These are phyloP conservation scores for Augochlorella aurata DNA, from an alignment of 2,888 invertebrate genomes.

Conservation along the genomic window DNA sequence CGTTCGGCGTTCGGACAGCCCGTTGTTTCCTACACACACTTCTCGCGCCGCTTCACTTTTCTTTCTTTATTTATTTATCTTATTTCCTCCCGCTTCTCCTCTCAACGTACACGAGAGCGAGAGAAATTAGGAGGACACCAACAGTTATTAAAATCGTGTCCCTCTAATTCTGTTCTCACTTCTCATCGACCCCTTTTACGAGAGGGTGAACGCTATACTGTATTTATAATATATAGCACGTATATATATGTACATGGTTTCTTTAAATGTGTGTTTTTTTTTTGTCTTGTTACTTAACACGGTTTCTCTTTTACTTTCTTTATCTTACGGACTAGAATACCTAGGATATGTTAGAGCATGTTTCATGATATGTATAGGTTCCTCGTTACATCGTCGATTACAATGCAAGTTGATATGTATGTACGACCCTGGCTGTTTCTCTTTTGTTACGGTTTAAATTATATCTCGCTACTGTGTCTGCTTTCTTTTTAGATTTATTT, in stretches of 20 bases:
- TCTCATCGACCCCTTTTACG: constrained; percentile 27
- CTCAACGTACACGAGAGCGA: not conserved
- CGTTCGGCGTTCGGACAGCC: constrained; percentile 60
- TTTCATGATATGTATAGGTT: constrained; percentile 79
- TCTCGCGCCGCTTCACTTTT: not conserved
- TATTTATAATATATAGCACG: constrained; percentile 18
- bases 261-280: not conserved
- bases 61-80: too few relatives aligned
- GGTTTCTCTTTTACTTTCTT: constrained; percentile 23
- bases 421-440: constrained; percentile 48
- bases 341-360: constrained; percentile 70
- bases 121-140: constrained; percentile 30
- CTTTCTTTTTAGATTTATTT: not conserved
- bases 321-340: constrained; percentile 58
- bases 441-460: constrained; percentile 30
- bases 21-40: constrained; percentile 17
- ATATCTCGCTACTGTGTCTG: constrained; percentile 25
- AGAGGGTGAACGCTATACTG: constrained; percentile 33
- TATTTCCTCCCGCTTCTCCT: not conserved
- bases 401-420: constrained; percentile 77
- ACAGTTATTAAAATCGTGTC: constrained; percentile 9
- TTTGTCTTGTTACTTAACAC: constrained; percentile 10
- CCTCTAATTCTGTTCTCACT: constrained; percentile 18
- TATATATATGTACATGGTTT: constrained; percentile 23
- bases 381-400: constrained; percentile 70